Percentiles rank a stretch among this genome's conserved stretches.
Evolutionary conservation across 2,113 vertebrate species (phyloP).

Genomic region (Brachyhypopomus occidentalis): DNA sequence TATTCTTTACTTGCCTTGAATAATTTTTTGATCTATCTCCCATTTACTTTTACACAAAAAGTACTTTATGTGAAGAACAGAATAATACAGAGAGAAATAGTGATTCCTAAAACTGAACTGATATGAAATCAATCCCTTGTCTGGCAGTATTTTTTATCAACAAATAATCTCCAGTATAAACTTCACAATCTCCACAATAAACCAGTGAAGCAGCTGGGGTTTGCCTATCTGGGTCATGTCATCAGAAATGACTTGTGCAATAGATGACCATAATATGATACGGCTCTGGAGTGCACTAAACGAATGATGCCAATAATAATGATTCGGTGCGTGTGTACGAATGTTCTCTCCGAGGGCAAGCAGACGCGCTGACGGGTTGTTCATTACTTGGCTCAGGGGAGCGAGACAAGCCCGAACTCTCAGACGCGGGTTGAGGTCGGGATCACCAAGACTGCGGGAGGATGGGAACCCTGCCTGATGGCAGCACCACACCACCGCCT

Average conservation of each 20-base stretch:
- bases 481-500: background rate
- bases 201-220: background rate
- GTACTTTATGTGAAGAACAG: background rate
- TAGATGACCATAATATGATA: background rate
- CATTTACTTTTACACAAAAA: background rate
- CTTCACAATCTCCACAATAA: too few relatives aligned
- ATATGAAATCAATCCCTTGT: background rate
- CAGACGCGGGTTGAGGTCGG: conserved; percentile 11
- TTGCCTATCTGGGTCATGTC: background rate
- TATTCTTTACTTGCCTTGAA: too few relatives aligned
- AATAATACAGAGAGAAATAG: background rate
- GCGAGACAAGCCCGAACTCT: conserved; percentile 41
- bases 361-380: conserved; percentile 35
- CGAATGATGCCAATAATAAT: background rate
- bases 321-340: conserved; percentile 27
- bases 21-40: too few relatives aligned
- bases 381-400: conserved; percentile 36
- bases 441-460: background rate
- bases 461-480: background rate
- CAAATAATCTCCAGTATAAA: background rate
- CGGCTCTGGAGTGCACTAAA: conserved; percentile 4
- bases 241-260: background rate
- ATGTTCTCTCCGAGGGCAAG: conserved; percentile 2
- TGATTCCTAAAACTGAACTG: background rate
- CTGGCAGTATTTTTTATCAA: background rate